Conservation (phyloP, 2,797 vertebrate genomes). For the Spheniscus humboldti region DNA sequence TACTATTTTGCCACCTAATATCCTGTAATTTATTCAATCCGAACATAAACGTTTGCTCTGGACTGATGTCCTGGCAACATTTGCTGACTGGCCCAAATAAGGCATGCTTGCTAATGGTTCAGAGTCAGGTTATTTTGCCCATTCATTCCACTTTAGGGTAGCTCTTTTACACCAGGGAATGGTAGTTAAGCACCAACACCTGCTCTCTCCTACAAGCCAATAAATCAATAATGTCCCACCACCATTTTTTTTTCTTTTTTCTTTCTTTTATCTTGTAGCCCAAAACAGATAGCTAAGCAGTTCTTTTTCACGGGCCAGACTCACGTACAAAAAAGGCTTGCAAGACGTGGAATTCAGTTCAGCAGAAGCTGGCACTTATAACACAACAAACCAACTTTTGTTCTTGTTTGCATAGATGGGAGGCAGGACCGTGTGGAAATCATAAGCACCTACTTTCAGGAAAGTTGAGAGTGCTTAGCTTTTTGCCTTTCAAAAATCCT, state of each 20-base stretch:
- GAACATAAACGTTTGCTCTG: slow-evolving; percentile 36
- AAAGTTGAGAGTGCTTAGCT: neutral
- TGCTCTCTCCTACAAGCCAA: neutral
- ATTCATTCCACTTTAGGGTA: neutral
- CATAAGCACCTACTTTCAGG: neutral
- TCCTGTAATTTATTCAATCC: neutral
- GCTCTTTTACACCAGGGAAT: neutral
- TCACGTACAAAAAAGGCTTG: neutral
- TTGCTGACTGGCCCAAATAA: neutral
- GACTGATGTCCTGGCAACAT: neutral
- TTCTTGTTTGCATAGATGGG: neutral
- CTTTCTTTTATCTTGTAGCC: neutral
- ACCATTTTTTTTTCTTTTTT: neutral
- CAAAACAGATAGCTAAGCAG: neutral
- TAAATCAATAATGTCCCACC: neutral
- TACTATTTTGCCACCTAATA: neutral
- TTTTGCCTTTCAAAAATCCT: neutral
- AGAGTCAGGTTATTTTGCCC: neutral
- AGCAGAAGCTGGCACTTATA: neutral
- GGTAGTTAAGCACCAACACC: neutral
- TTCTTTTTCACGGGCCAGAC: neutral
- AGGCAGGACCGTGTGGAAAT: neutral
- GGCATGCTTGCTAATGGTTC: neutral
- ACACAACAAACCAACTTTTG: neutral
- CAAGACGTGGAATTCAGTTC: neutral